A percentile compares a stretch with the other conserved stretches of the same genome.
Evolutionary conservation across 2,888 invertebrate species (phyloP).

Genomic region (Drosophila monieri): DNA sequence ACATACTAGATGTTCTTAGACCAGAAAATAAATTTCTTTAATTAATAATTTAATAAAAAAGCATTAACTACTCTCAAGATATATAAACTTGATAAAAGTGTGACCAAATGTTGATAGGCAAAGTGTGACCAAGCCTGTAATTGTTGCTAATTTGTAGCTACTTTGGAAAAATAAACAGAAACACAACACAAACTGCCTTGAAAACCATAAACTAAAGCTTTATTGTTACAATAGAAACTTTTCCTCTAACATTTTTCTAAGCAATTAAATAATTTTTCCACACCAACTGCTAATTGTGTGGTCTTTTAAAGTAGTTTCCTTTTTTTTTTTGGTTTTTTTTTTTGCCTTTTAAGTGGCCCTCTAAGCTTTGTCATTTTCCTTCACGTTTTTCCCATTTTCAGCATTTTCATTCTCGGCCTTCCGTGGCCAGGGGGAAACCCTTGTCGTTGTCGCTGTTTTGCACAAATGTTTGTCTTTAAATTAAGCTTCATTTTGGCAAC

Average conservation of each 20-base stretch:
- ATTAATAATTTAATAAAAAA: no score
- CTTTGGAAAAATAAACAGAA: no score
- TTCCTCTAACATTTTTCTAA: not conserved
- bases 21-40: no score
- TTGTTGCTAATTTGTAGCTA: no score
- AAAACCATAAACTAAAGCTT: not conserved
- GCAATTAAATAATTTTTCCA: constrained; percentile 1
- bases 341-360: not conserved
- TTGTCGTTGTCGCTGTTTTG: constrained; percentile 46
- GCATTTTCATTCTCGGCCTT: not conserved
- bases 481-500: constrained; percentile 59
- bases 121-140: no score
- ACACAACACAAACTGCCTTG: no score
- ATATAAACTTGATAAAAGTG: no score
- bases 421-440: constrained; percentile 5
- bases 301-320: constrained; percentile 1
- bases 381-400: not conserved
- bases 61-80: no score
- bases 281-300: not conserved
- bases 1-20: no score
- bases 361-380: not conserved
- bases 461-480: constrained; percentile 67
- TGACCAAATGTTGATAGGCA: no score
- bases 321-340: not conserved
- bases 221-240: not conserved